Base-by-base conservation (phyloP, 2,113 vertebrate genomes). In the Heterotilapia buettikoferi region DNA sequence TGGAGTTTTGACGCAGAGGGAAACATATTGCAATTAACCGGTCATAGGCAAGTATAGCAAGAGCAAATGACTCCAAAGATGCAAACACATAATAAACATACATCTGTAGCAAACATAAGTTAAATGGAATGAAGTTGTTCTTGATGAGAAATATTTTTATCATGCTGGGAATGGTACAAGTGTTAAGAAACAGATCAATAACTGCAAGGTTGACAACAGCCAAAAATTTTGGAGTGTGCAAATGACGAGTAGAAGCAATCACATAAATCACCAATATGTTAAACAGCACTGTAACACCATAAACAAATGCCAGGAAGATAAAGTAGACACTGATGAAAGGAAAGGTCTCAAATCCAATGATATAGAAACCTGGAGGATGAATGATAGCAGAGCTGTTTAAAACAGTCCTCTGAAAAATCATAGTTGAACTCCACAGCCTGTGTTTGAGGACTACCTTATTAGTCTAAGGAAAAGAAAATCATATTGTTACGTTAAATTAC, bases 21-120 rank as follows among this genome's bases (percentile, higher is more conserved):
- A 96, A 96, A 82, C 94, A 96, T 36, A 96, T 96, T 1, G 94
- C 94, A 16, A 96, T 90, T n/a, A 96, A 61, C 16, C 96, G 29
- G 82, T 96, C 96, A 29, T 95, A 96, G 6, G 96, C 93, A 5
- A 97, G 95, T 26, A 96, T 59, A 11, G 92, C 93, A 2, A 96
- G 88, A 1, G 59, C 59, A 36, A 36, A 63, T 6, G 95, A 93
- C 79, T 96, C 96, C 8, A 96, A 6, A 2, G 80, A 5, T 1
- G 1, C n/a, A 54, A 89, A 90, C 0, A 10, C 1, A 79, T 95
- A 95, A n/a, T 95, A 96, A 7, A 89, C 19, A 61, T 24, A 94
- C 93, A 96, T 96, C 61, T 96, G 94, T 8, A 94, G 8, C 5
- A 96, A 29, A 79, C 96, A 96, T 1, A 93, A 4, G 7, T 94